Evolutionary conservation across 2,113 vertebrate species (phyloP).

Genomic region (Callionymus lyra): DNA sequence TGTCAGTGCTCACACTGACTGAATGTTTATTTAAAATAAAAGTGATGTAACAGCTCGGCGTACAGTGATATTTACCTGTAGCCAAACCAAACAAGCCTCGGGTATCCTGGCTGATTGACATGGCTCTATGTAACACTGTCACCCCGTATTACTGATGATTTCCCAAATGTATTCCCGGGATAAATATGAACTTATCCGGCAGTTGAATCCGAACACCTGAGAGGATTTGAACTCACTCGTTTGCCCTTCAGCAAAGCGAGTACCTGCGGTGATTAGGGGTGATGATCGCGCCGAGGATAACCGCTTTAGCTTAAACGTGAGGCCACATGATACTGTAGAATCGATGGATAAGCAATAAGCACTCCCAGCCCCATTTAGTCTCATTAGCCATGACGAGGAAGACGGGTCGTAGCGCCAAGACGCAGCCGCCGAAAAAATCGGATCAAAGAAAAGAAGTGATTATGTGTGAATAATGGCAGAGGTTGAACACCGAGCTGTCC

Average conservation of each 20-base stretch:
- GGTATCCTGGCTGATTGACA: conserved; percentile 36
- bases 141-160: conserved; percentile 20
- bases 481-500: conserved; percentile 5
- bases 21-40: too few species aligned
- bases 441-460: too few species aligned
- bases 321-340: conserved; percentile 17
- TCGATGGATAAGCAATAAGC: conserved; percentile 28
- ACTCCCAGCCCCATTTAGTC: conserved; percentile 17
- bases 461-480: too few species aligned
- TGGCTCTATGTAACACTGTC: conserved; percentile 24
- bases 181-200: not conserved
- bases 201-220: conserved; percentile 13
- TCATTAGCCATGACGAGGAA: conserved; percentile 28
- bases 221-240: conserved; percentile 1
- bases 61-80: too few species aligned
- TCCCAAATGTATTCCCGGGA: conserved; percentile 8
- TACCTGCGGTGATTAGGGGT: not conserved
- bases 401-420: too few species aligned
- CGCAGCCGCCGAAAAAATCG: too few species aligned
- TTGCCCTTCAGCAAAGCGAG: conserved; percentile 16
- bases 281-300: conserved; percentile 22
- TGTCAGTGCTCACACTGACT: too few species aligned
- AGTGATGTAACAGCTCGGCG: too few species aligned
- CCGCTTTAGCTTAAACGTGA: conserved; percentile 24
- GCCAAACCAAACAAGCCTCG: conserved; percentile 1